A percentile compares a stretch with the other conserved stretches of the same genome.
Evolutionary conservation across 2,797 vertebrate species (phyloP).

Genomic region (Cossypha heuglini): DNA sequence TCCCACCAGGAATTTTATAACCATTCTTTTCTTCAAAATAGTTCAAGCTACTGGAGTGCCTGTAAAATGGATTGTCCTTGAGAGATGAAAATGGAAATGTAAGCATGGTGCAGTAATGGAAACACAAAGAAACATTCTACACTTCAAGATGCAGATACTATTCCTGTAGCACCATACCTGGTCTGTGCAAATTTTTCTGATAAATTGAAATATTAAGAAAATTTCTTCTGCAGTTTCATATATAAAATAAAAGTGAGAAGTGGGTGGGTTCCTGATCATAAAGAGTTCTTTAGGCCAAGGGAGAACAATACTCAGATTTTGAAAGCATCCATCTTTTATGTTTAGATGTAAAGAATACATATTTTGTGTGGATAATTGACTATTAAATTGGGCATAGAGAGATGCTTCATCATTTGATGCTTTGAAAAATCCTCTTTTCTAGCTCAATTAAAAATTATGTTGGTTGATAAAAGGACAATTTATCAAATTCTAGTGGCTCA

Average conservation of each 20-base stretch:
- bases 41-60: not conserved
- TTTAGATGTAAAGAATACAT: not conserved
- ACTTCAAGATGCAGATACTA: not conserved
- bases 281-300: not conserved
- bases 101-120: not conserved
- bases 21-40: not conserved
- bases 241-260: not conserved
- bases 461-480: not conserved
- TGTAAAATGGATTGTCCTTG: not conserved
- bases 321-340: not conserved
- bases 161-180: not conserved
- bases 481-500: not conserved
- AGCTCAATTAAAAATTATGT: not conserved
- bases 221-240: not conserved
- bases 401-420: not conserved
- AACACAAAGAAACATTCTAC: not conserved
- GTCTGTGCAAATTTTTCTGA: not conserved
- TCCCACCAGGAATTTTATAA: not conserved
- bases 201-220: not conserved
- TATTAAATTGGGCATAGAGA: not conserved
- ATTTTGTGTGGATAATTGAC: not conserved
- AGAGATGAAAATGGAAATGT: not conserved
- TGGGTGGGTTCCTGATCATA: not conserved
- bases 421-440: not conserved
- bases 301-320: not conserved